Conservation (phyloP, 1,140 invertebrate species). For the Mycetomoellerius zeteki region DNA sequence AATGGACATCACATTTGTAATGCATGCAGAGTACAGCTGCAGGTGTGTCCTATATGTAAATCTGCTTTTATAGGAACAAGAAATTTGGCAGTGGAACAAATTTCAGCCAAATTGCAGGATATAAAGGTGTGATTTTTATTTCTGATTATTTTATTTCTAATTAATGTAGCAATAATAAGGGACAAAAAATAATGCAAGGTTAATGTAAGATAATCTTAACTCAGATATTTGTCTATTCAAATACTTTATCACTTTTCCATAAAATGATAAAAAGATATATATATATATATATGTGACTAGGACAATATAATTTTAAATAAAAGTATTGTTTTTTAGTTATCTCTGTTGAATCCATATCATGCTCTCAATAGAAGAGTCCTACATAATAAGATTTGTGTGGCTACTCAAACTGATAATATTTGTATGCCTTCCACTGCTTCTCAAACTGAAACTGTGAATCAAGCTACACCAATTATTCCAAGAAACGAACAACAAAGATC, state of each 20-base stretch:
- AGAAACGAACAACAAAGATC: not conserved
- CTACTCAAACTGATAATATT: conserved; percentile 66
- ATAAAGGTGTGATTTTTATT: conserved; percentile 71
- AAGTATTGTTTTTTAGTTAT: conserved; percentile 53
- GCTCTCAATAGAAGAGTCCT: conserved; percentile 53
- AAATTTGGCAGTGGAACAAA: conserved; percentile 72
- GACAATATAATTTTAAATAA: not conserved
- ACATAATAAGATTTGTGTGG: conserved; percentile 51
- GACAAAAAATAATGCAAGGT: not conserved
- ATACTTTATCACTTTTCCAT: not conserved
- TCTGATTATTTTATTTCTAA: not conserved
- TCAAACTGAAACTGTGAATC: conserved; percentile 37
- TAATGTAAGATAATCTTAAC: conserved; percentile 12
- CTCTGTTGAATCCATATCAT: conserved; percentile 69
- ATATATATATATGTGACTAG: not conserved
- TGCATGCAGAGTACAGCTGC: conserved; percentile 62
- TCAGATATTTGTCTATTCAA: not conserved
- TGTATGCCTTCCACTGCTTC: conserved; percentile 18
- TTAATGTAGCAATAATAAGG: not conserved
- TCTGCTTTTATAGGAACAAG: conserved; percentile 66
- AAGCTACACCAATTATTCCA: not conserved
- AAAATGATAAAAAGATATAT: conserved; percentile 8
- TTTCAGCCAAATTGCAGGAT: conserved; percentile 74
- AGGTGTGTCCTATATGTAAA: conserved; percentile 76
- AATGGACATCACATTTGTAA: conserved; percentile 79